A percentile compares a stretch with the other conserved stretches of the same genome.
Conservation (phyloP, 2,888 invertebrate species). For the Psococerastis gibbosa region DNA sequence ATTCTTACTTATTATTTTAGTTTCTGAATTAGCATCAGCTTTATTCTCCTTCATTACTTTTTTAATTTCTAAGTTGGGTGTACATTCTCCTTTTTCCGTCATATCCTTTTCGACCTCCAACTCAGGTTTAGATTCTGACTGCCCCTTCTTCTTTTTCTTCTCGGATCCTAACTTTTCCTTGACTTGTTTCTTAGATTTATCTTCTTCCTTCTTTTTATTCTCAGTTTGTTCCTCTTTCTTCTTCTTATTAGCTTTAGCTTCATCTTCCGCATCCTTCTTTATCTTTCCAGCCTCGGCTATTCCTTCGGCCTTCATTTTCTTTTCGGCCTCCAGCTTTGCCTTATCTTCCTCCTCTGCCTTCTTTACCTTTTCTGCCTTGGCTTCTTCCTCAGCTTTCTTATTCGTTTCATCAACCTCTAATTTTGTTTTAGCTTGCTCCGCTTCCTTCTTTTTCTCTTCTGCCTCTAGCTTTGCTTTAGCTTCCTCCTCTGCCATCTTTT, state of each 20-base stretch:
- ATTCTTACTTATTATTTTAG: slow-evolving; percentile 13
- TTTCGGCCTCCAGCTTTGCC: slow-evolving; percentile 14
- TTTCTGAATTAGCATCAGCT: slow-evolving; percentile 15
- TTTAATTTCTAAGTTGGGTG: slow-evolving; percentile 14
- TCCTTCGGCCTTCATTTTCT: slow-evolving; percentile 12
- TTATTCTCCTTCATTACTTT: slow-evolving; percentile 18
- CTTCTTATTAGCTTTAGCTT: slow-evolving; percentile 13
- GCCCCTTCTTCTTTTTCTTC: slow-evolving; percentile 13
- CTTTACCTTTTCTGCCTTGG: slow-evolving; percentile 14
- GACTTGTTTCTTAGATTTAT: slow-evolving; percentile 22
- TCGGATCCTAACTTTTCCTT: slow-evolving; percentile 10
- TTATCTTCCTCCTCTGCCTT: slow-evolving; percentile 14
- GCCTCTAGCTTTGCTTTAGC: slow-evolving; percentile 11
- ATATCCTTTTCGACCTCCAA: slow-evolving; percentile 18
- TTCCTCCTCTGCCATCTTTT: slow-evolving; percentile 12
- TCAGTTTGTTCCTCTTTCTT: slow-evolving; percentile 15
- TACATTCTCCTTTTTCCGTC: slow-evolving; percentile 22
- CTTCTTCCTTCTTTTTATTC: slow-evolving; percentile 19
- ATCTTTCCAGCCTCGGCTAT: slow-evolving; percentile 13
- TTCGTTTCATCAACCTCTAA: slow-evolving; percentile 12
- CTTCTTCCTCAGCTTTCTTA: slow-evolving; percentile 13
- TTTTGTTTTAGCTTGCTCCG: slow-evolving; percentile 14
- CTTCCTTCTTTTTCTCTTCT: slow-evolving; percentile 13
- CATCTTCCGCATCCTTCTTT: slow-evolving; percentile 12
- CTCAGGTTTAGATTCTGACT: slow-evolving; percentile 14